Evolutionary conservation across 2,113 vertebrate species (phyloP), one percentile per base, ranked within the genome.

Genomic region (Ammodytes marinus): DNA sequence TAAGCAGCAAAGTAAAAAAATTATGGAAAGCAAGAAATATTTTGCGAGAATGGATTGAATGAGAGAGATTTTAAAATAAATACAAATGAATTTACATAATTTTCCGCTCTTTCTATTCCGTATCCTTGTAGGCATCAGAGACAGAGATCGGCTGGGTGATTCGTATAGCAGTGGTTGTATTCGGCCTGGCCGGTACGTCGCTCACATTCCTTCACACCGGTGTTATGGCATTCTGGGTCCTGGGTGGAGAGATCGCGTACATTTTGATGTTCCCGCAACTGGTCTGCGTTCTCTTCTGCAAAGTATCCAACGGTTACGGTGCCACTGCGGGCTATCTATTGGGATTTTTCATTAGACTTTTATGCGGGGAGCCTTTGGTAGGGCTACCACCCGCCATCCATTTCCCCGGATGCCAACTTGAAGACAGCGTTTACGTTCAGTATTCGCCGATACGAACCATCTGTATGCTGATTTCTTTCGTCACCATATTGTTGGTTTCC

Each of bases 221-320:
- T 4, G 40, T 95, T 54, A 93, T 93, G 0, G 87, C 93, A 11
- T 89, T 96, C 49, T 96, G 95, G 95, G 88, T 96, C 65, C 85
- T 96, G 73, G 92, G 94, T 0, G 90, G 93, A 15, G 95, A 96
- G 68, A 83, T 96, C 64, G 91, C 94, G 14, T 95, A 96, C 0
- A 83, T 92, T 0, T 11, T 96, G 43, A 90, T 95, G 45, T 95
- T 96, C 59, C 94, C 95, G 1, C 96, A 95, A 84, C 91, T 96
- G 46, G 92, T 92, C 77, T 96, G 95, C 0, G 91, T 88, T 42
- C 87, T 91, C 6, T 91, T 91, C 0, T 7, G 80, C 66, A 69
- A 89, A 37, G 37, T 79, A 49, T 95, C 93, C 0, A 96, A 96
- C n/a, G 82, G 86, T 2, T 96, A 95, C 0, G 93, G 95, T 3